Conservation (phyloP, 2,797 vertebrate genomes). For the Pangasius krempfi region DNA sequence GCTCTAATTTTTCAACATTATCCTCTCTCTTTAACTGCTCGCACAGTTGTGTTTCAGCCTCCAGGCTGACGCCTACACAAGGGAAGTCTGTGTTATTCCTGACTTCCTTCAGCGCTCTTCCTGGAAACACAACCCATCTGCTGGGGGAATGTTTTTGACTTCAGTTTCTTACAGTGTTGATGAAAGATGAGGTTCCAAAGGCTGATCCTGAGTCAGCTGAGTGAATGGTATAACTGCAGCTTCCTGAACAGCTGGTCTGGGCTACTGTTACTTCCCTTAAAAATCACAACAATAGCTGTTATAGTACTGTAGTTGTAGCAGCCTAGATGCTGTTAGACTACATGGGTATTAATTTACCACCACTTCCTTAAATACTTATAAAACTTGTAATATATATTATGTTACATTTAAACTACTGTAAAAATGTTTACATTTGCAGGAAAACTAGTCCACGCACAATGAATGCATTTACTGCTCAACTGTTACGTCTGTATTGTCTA, state of each 20-base stretch:
- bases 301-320: background rate
- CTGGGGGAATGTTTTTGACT: constrained; percentile 28
- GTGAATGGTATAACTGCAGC: background rate
- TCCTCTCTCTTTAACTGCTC: background rate
- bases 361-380: background rate
- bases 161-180: background rate
- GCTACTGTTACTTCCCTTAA: constrained; percentile 27
- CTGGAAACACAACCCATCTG: constrained; percentile 34
- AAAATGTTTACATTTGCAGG: background rate
- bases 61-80: constrained; percentile 23
- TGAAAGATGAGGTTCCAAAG: constrained; percentile 11
- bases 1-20: background rate
- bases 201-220: constrained; percentile 31
- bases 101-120: constrained; percentile 54
- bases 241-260: constrained; percentile 37
- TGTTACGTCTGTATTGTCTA: background rate
- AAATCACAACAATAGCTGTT: constrained; percentile 16
- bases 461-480: background rate
- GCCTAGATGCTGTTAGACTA: background rate
- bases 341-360: background rate
- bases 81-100: constrained; percentile 31
- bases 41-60: background rate
- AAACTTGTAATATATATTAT: background rate
- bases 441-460: background rate
- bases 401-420: background rate